Base-by-base conservation (phyloP, 1,140 invertebrate genomes). In the Apocrypta bakeri region DNA sequence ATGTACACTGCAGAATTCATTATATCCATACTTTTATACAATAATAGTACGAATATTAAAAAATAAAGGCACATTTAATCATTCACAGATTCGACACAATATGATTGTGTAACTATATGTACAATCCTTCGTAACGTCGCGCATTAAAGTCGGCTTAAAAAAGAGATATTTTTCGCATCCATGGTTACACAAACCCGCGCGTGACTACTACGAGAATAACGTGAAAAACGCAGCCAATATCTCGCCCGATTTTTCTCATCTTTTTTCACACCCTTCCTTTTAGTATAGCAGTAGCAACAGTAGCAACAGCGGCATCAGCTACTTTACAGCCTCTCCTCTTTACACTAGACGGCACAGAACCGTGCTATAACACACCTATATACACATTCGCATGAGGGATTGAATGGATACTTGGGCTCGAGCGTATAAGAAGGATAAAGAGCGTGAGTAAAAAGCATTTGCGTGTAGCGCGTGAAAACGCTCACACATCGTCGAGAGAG, bases 391-490 rank as follows among this genome's bases (percentile, higher is more conserved):
- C 48, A 56, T 56, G 14, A 56, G 48, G 48, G 14, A 56, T 56
- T 21, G 48, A 56, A 56, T 56, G 48, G 48, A 56, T 56, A 56
- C 48, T 56, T n/a, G 48, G 48, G 48, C 48, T 56, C 48, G 48
- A 56, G 48, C 48, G 42, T 48, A 56, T 56, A 56, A 56, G 48
- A 21, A 56, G 48, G 21, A 56, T 56, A 56, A 56, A 56, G n/a
- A 56, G 48, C 48, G 48, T 21, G 48, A 56, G 48, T 56, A 56
- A 56, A 56, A 33, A 42, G 40, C 24, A 24, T 73, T 73, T 73
- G 37, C 71, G 71, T n/a, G 37, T 25, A 25, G 24, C 21, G 71
- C 71, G 71, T 24, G 69, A n/a, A 72, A 40, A 17, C 24, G 69
- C 69, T 56, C 48, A 56, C 48, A 56, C 48, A 21, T 56, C 21